Base-by-base conservation (phyloP, 1,140 invertebrate genomes). In the Cherax destructor region DNA sequence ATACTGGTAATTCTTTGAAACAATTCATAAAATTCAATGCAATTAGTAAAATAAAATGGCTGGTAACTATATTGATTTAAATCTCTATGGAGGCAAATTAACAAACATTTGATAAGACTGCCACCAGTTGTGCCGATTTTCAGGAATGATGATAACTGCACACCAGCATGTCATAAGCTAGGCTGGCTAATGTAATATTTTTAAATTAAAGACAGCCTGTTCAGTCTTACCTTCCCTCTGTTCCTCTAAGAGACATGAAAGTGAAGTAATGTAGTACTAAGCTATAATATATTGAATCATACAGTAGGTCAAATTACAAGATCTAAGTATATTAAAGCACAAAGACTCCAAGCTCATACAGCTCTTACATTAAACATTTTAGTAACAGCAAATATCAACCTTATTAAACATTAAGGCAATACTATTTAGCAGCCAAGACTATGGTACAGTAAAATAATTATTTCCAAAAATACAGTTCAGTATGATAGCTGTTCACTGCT, bases 201-300 rank as follows among this genome's bases (percentile, higher is more conserved):
- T 10, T 56, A 56, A 10, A 56, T 56, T 5, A 74, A 74, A 30
- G 69, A 30, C 61, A 69, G 18, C 21, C 21, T 65, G 5, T 65
- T 65, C 21, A 21, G 5, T 56, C 87, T 76, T 90, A 90, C 88
- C 88, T 90, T 77, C 88, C 88, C 47, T 90, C 88, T 65, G 88
- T 84, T 90, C 88, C 88, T 90, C 88, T 90, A 84, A 2, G 52
- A 90, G 88, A 90, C 88, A 90, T 90, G 88, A 90, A 90, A 90
- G 10, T 90, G 24, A 90, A 90, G 11, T 50, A 90, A 30, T 9
- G 21, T 30, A 74, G n/a, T 24, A 69, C 65, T 69, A 21, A 3
- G 30, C n/a, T 30, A 30, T 30, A 24, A 74, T 11, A 74, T 6
- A 74, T 11, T 30, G 7, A 6, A 30, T 56, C 13, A 30, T 69